Percentiles rank a stretch among this genome's conserved stretches.
These are phyloP conservation scores for Ceratoteleas bidentatus DNA, from an alignment of 1,140 invertebrate genomes.

Conservation along the genomic window DNA sequence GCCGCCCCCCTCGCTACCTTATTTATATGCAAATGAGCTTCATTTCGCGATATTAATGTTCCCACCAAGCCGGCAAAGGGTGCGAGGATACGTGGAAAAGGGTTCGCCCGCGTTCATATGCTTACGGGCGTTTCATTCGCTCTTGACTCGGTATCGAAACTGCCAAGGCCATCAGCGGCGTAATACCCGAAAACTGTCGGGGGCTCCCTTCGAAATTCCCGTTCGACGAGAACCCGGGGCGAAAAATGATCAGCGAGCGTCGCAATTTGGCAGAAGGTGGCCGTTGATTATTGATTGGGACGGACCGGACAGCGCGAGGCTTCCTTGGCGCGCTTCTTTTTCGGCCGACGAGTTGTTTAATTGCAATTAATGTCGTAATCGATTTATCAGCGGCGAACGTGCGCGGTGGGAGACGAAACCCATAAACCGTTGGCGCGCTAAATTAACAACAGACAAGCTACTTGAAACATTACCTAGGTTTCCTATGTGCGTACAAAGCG, in stretches of 20 bases:
- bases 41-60: constrained; percentile 93
- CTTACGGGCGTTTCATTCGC: constrained; percentile 74
- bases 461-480: constrained; percentile 80
- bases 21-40: constrained; percentile 94
- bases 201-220: no score
- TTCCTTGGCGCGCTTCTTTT: constrained; percentile 1
- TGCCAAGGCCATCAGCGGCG: constrained; percentile 34
- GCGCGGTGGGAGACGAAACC: constrained; percentile 74
- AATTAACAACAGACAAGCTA: constrained; percentile 81
- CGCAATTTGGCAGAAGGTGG: no score
- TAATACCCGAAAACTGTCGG: no score
- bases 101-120: constrained; percentile 77
- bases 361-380: constrained; percentile 70
- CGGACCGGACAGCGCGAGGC: no score
- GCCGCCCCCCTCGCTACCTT: constrained; percentile 83
- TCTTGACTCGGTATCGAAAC: constrained; percentile 62
- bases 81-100: constrained; percentile 78
- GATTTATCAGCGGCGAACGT: constrained; percentile 76
- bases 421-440: constrained; percentile 77
- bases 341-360: constrained; percentile 14
- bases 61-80: constrained; percentile 81
- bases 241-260: no score
- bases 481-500: constrained; percentile 72
- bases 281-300: constrained; percentile 10
- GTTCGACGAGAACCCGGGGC: no score